These are phyloP conservation scores for Acrossocheilus fasciatus DNA, from an alignment of 2,797 vertebrate genomes.

Conservation along the genomic window DNA sequence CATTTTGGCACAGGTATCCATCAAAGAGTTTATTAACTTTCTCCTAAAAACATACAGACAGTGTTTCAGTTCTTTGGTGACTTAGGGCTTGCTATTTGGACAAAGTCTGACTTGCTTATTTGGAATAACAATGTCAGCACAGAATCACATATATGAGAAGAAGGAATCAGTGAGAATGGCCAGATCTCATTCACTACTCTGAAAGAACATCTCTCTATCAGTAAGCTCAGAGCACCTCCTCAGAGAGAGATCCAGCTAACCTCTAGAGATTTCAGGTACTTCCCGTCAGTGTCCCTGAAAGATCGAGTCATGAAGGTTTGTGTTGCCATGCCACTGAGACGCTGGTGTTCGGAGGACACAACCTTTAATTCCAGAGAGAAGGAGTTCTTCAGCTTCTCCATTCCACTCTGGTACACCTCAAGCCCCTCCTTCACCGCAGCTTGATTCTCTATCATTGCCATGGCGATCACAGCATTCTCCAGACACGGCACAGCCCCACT, in stretches of 20 bases:
- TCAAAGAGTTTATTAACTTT: slow-evolving; percentile 47
- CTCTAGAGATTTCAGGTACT: slow-evolving; percentile 55
- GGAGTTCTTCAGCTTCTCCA: slow-evolving; percentile 57
- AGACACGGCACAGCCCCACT: slow-evolving; percentile 64
- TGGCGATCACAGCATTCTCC: slow-evolving; percentile 63
- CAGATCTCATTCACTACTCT: background rate
- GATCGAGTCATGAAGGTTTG: slow-evolving; percentile 59
- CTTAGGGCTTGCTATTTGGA: no score
- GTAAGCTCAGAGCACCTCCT: background rate
- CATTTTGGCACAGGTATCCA: slow-evolving; percentile 50
- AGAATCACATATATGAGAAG: background rate
- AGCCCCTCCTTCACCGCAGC: slow-evolving; percentile 57
- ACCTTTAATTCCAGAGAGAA: slow-evolving; percentile 56
- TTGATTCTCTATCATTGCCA: slow-evolving; percentile 68
- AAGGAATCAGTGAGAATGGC: background rate
- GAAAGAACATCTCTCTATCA: background rate
- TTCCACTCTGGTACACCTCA: slow-evolving; percentile 62
- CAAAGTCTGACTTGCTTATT: no score
- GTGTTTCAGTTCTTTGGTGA: no score
- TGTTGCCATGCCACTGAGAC: slow-evolving; percentile 51
- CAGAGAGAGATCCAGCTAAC: slow-evolving; percentile 43
- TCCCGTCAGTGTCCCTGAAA: slow-evolving; percentile 63
- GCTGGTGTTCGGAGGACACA: slow-evolving; percentile 63
- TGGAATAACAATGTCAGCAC: no score
- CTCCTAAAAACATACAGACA: slow-evolving; percentile 42